These are phyloP conservation scores for Formica exsecta DNA, from an alignment of 1,140 invertebrate species.

Conservation along the genomic window DNA sequence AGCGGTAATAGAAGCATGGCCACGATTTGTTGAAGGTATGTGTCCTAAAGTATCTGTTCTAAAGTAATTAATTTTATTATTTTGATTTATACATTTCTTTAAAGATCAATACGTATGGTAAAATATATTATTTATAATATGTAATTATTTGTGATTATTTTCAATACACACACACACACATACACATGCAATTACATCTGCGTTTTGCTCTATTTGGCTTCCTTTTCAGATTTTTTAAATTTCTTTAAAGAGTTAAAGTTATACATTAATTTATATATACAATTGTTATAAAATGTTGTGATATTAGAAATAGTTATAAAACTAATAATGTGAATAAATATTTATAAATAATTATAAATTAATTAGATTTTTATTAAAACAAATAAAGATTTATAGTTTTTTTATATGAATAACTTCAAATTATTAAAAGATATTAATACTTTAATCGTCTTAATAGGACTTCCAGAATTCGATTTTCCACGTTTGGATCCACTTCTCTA, in stretches of 20 bases:
- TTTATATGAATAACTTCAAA: neutral
- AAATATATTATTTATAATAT: too few species aligned
- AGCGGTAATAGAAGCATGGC: neutral
- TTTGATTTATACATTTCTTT: too few species aligned
- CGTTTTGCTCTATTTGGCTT: too few species aligned
- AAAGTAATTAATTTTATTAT: neutral
- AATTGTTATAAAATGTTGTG: neutral
- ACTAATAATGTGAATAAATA: neutral
- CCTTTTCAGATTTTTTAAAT: too few species aligned
- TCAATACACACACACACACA: too few species aligned
- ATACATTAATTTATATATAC: neutral
- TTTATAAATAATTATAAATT: neutral
- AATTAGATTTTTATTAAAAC: neutral
- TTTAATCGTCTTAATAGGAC: neutral
- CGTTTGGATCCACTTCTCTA: neutral
- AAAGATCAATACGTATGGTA: too few species aligned
- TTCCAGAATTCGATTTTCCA: constrained; percentile 35
- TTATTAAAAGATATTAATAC: neutral
- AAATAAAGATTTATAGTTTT: neutral
- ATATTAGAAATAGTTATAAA: neutral
- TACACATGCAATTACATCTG: too few species aligned
- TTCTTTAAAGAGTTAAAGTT: too few species aligned
- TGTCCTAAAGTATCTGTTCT: neutral
- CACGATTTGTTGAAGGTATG: neutral
- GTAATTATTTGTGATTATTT: too few species aligned